Base-by-base conservation (phyloP, 2,888 invertebrate species). In the Nasonovia ribisnigri region DNA sequence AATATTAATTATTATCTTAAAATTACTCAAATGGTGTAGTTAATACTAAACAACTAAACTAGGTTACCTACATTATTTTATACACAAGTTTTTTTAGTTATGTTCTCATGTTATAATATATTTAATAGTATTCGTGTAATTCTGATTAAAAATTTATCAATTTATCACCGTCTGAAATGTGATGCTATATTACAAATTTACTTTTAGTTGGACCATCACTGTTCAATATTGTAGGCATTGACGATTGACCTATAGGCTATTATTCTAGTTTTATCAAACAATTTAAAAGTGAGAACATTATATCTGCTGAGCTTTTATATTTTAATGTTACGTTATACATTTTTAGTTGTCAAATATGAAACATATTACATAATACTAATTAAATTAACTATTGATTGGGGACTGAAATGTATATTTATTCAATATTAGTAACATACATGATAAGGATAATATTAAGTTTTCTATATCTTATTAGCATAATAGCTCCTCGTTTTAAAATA, bases 281-380 rank as follows among this genome's bases (percentile, higher is more conserved):
- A 42, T 77, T 77, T 77, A 77, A n/a, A 36, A 20, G 36, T 36
- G 36, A 77, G 77, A 77, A 77, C 24, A 77, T 77, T 77, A 36
- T 77, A 77, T 77, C 36, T 36, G n/a, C 20, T 77, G 20, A 77
- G 77, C 6, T 20, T 77, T 29, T 36, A 36, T 36, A 36, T 67
- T 67, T 77, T 77, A 77, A 77, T 77, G 36, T 77, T 26, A 57
- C 57, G 57, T 57, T 77, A 2, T 77, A 77, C 77, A 36, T 8
- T 36, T 36, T 77, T 77, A 36, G 20, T 77, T 77, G 77, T 77
- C 36, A 77, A 26, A 77, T 77, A 42, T 77, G 20, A 6, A 67
- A n/a, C n/a, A 67, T 67, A n/a, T 67, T 67, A 67, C n/a, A 67
- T 67, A 67, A 67, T 67, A n/a, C 20, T 77, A 36, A 77, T 77